These are phyloP conservation scores for Neopipo cinnamomea DNA, from an alignment of 2,113 vertebrate species.

Conservation along the genomic window DNA sequence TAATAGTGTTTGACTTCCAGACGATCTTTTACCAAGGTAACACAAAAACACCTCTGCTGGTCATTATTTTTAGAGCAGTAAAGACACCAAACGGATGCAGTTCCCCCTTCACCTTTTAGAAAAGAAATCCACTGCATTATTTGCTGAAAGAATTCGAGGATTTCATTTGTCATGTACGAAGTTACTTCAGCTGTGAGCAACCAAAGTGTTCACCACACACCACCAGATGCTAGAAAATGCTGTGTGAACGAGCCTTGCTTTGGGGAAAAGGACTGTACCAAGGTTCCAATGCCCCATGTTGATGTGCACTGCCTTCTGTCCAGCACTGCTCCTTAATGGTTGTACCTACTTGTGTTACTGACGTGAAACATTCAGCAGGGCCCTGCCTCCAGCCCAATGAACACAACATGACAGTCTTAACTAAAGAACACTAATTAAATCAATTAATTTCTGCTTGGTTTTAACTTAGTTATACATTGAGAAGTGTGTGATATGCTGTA, in stretches of 20 bases:
- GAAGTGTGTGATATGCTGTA: neutral
- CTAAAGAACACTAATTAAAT: neutral
- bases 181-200: neutral
- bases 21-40: slow-evolving; percentile 60
- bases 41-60: slow-evolving; percentile 28
- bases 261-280: accelerated
- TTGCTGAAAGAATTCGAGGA: neutral
- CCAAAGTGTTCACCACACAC: neutral
- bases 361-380: neutral
- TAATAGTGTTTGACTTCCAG: slow-evolving; percentile 77
- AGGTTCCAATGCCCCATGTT: neutral
- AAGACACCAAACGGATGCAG: slow-evolving; percentile 54
- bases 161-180: neutral
- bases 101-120: neutral
- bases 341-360: accelerated
- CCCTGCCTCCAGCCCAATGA: neutral
- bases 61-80: slow-evolving; percentile 63
- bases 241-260: neutral
- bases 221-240: neutral
- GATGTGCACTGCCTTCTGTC: neutral
- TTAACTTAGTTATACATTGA: neutral
- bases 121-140: neutral
- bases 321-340: accelerated
- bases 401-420: neutral
- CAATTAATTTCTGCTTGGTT: neutral